Evolutionary conservation across 2,888 invertebrate species (phyloP).

Genomic region (Loripinus fragilis): DNA sequence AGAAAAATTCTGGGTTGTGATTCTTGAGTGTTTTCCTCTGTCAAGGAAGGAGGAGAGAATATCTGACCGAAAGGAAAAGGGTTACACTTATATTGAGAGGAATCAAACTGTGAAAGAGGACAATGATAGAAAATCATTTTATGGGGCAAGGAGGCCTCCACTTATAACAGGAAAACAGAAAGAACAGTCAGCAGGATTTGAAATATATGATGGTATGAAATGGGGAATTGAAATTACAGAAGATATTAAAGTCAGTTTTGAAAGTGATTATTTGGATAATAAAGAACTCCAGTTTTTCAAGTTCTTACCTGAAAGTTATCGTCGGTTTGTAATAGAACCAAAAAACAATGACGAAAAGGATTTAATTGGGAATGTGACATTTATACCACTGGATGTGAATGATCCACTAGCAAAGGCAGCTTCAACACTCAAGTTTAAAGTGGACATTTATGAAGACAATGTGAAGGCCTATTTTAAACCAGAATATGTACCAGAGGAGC

Average conservation of each 20-base stretch:
- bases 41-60: constrained; percentile 63
- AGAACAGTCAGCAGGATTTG: constrained; percentile 59
- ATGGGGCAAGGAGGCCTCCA: constrained; percentile 45
- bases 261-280: constrained; percentile 70
- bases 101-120: constrained; percentile 54
- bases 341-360: constrained; percentile 67
- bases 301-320: constrained; percentile 76
- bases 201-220: constrained; percentile 73
- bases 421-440: constrained; percentile 67
- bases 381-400: constrained; percentile 62
- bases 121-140: constrained; percentile 44
- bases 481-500: constrained; percentile 70
- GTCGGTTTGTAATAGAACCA: constrained; percentile 78
- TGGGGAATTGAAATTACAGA: constrained; percentile 71
- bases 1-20: constrained; percentile 79
- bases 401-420: constrained; percentile 61
- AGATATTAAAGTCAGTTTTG: constrained; percentile 64
- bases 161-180: constrained; percentile 44
- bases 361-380: constrained; percentile 67
- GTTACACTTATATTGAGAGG: constrained; percentile 62
- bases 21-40: constrained; percentile 75
- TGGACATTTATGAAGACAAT: constrained; percentile 71
- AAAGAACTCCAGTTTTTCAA: constrained; percentile 72
- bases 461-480: constrained; percentile 75
- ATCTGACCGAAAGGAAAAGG: constrained; percentile 63